Evolutionary conservation across 2,113 vertebrate species (phyloP).

Genomic region (Trichomycterus rosablanca): DNA sequence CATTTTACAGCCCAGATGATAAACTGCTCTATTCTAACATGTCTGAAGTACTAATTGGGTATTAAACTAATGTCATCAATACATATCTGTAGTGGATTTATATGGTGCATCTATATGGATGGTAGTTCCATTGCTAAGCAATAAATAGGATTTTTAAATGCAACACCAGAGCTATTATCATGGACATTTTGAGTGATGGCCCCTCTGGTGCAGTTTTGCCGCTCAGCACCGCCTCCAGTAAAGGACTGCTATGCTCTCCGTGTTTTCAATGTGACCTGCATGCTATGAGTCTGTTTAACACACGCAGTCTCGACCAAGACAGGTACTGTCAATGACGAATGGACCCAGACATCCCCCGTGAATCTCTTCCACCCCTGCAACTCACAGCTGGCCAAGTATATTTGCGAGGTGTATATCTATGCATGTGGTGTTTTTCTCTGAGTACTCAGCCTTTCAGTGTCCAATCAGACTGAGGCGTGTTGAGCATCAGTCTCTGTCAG

Average conservation of each 20-base stretch:
- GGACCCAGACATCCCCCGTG: conserved; percentile 24
- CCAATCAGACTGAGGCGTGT: conserved; percentile 40
- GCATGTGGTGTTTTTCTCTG: conserved; percentile 13
- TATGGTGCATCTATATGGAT: not conserved
- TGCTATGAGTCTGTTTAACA: conserved; percentile 20
- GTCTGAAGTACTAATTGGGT: not conserved
- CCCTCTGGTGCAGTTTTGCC: not conserved
- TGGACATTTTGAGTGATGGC: conserved; percentile 21
- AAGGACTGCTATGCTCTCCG: conserved; percentile 20
- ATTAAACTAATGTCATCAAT: not conserved
- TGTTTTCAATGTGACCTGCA: conserved; percentile 25
- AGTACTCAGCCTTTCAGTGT: conserved; percentile 6
- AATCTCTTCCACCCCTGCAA: conserved; percentile 29
- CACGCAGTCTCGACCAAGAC: conserved; percentile 21
- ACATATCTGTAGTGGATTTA: not conserved
- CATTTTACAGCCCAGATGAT: too few relatives aligned
- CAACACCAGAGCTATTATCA: conserved; percentile 8
- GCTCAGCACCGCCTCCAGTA: not conserved
- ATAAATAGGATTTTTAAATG: conserved; percentile 14
- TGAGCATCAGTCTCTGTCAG: conserved; percentile 44
- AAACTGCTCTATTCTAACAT: not conserved
- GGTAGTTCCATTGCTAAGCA: not conserved
- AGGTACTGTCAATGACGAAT: conserved; percentile 20
- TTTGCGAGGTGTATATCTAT: not conserved
- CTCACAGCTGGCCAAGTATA: not conserved